Evolutionary conservation across 2,888 invertebrate species (phyloP), one percentile per base, ranked within the genome.

Genomic region (Odontomyia ornata): DNA sequence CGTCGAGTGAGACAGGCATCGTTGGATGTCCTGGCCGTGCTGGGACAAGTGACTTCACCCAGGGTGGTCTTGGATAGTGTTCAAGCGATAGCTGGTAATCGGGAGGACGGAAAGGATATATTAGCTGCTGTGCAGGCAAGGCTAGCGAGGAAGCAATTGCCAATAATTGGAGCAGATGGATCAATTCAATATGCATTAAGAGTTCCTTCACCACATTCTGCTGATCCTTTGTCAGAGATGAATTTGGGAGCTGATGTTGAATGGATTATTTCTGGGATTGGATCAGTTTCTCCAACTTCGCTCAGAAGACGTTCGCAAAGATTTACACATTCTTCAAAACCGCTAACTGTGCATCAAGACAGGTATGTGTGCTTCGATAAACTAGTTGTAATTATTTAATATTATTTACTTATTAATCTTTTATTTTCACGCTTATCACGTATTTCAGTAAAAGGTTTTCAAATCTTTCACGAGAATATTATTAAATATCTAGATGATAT

Each of bases 1-100:
- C 90, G 91, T 84, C 91, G 91, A 82, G 96, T 92, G 79, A 91
- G 90, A 82, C 96, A 90, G 87, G 96, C 90, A 79, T 93, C 90
- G 76, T 89, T 96, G 75, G 95, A 96, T 84, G 91, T 93, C 43
- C 86, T 95, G 65, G 93, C 95, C 0, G 91, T 93, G 27, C 85
- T 95, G 57, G 93, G 93, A 1, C 93, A 94, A 85, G 90, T 93
- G 76, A 88, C 91, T 80, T 90, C 91, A 0, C 88, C 89, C 30
- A 88, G 89, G 0, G 90, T 91, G 0, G 91, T 93, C 18, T 83
- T 93, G 71, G 89, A 91, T 18, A 90, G 91, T 0, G 91, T 92
- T 1, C 88, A 90, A 57, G 86, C 89, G 69, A 87, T 90, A 28
- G 88, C 90, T 0, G 88, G 88, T 5, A 88, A 88, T 71, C 88